Evolutionary conservation across 2,888 invertebrate species (phyloP), one percentile per base, ranked within the genome.

Genomic region (Graphium colonna): DNA sequence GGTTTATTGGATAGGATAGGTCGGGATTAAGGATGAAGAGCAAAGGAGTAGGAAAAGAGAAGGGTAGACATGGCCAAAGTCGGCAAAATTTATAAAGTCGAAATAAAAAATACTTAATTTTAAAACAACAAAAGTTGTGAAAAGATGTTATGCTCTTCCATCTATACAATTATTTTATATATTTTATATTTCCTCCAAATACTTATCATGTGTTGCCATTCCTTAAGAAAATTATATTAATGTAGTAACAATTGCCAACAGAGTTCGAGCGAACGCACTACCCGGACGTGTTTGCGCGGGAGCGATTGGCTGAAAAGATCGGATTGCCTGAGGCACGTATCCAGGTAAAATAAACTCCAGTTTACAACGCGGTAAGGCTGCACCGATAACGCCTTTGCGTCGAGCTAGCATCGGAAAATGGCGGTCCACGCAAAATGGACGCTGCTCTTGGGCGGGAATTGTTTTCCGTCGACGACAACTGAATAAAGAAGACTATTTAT

Each of bases 301-400:
- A 98, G 88, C 92, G 97, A 88, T 93, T 98, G 82, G 98, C 98
- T 63, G 96, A 95, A 91, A 97, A 97, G 94, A 98, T 98, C 91
- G 96, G 96, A 92, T 95, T 98, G 91, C 98, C 97, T 91, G 98
- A 98, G 94, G 98, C 98, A 92, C 95, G 98, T 94, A 98, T 98
- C 94, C 98, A 98, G 96, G 98, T 97, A 93, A 93, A 94, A 93
- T 91, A 91, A 91, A 82, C 75, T 85, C 84, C 85, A 86, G 79
- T 83, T 84, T 85, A 78, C 77, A 77, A 70, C 75, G 73, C 72
- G 82, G 83, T 81, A 75, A 82, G 82, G 77, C 75, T 76, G 72
- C 75, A 70, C 69, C 67, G 64, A 68, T 68, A 60, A 59, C 64
- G 60, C 63, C 63, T 62, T 58, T 66, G 63, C 60, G 66, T 65